Evolutionary conservation across 2,888 invertebrate genomes (phyloP).

Genomic region (Dynastes grantii): DNA sequence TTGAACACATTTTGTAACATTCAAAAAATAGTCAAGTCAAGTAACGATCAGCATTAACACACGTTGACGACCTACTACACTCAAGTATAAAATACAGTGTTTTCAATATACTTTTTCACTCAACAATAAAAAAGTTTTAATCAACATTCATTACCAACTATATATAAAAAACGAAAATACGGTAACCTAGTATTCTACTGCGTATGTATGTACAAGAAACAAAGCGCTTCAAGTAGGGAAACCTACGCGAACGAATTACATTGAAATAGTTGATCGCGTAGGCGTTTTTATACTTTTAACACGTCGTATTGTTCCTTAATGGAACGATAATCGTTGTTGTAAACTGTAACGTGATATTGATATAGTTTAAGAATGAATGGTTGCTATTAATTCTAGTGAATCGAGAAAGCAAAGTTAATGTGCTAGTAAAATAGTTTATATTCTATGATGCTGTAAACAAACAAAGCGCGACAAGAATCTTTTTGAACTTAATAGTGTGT

Average conservation of each 20-base stretch:
- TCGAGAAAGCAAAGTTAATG: background rate
- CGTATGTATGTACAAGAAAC: background rate
- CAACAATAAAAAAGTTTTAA: too few species aligned
- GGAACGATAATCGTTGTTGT: constrained; percentile 29
- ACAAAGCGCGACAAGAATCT: too few species aligned
- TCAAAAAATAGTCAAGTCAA: too few species aligned
- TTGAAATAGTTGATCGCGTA: constrained; percentile 13
- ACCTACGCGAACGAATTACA: constrained; percentile 25
- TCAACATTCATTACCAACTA: too few species aligned
- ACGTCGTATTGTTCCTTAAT: constrained; percentile 32
- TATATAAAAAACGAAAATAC: too few species aligned
- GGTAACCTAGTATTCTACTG: too few species aligned
- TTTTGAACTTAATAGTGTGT: too few species aligned
- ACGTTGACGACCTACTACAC: too few species aligned
- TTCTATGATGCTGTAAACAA: background rate
- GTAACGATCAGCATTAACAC: too few species aligned
- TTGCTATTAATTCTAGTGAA: constrained; percentile 3
- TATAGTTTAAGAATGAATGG: background rate
- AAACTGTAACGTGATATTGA: constrained; percentile 18
- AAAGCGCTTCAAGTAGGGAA: background rate
- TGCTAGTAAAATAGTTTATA: background rate
- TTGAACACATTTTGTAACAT: too few species aligned
- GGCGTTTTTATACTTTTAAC: constrained; percentile 39
- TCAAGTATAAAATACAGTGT: too few species aligned
- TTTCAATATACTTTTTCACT: too few species aligned